A percentile compares a stretch with the other conserved stretches of the same genome.
phyloP scores from a whole-genome alignment of 92 coral and sea anemone genomes.

The Zoanthus sociatus region DNA sequence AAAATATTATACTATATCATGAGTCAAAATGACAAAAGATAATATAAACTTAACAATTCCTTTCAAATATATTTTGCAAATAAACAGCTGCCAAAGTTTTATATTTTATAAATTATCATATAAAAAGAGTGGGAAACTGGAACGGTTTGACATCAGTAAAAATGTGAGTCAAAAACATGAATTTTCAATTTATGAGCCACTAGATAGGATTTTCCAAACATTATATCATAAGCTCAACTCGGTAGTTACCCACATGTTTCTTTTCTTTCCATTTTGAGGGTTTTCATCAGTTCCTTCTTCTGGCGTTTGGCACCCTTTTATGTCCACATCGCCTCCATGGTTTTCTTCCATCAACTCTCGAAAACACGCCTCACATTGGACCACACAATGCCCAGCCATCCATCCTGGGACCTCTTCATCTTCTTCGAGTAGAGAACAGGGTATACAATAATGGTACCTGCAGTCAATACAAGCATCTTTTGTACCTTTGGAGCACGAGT shows the following conservation, averaged over 20 bases:
- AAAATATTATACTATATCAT: slow-evolving; percentile 1
- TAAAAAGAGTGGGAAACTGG: slow-evolving; percentile 37
- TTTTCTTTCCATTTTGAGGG: slow-evolving; percentile 32
- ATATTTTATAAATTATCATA: slow-evolving; percentile 14
- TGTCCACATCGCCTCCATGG: slow-evolving; percentile 21
- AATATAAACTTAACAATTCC: not conserved
- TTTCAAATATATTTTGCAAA: not conserved
- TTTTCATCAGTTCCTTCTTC: slow-evolving; percentile 31
- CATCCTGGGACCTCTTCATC: slow-evolving; percentile 63
- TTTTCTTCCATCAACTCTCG: slow-evolving; percentile 41
- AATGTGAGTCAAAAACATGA: slow-evolving; percentile 24
- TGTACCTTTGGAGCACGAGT: slow-evolving; percentile 60
- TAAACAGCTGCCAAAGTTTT: slow-evolving; percentile 24
- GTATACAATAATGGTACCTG: slow-evolving; percentile 33
- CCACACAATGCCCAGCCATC: slow-evolving; percentile 57
- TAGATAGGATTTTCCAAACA: slow-evolving; percentile 29
- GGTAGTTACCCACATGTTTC: slow-evolving; percentile 29
- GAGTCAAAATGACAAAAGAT: slow-evolving; percentile 12
- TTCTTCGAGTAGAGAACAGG: slow-evolving; percentile 51
- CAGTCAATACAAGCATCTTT: slow-evolving; percentile 62
- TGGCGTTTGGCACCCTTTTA: slow-evolving; percentile 32
- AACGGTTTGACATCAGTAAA: slow-evolving; percentile 17
- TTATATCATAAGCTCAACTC: slow-evolving; percentile 22
- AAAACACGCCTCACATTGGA: slow-evolving; percentile 50
- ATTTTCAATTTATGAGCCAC: slow-evolving; percentile 29